phyloP scores from a whole-genome alignment of 1,140 invertebrate genomes.

The Whitmania pigra region DNA sequence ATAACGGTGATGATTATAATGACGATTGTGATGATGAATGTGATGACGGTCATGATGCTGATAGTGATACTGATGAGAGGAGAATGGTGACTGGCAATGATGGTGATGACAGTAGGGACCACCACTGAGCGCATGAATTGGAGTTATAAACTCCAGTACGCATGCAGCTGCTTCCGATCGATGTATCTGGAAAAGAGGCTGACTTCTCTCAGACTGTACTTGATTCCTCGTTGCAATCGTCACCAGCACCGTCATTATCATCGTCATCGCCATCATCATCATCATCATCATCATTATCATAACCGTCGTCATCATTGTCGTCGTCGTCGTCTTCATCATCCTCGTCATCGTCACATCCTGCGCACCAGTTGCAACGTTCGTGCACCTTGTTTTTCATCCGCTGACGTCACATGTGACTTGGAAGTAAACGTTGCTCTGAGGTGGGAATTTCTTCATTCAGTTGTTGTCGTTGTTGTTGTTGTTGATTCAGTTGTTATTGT shows the following conservation, averaged over 20 bases:
- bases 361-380: no score
- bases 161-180: no score
- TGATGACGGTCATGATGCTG: not conserved
- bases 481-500: no score
- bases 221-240: slow-evolving; percentile 19
- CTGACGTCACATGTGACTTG: slow-evolving; percentile 15
- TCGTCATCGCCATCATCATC: not conserved
- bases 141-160: no score
- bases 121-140: no score
- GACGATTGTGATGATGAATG: not conserved
- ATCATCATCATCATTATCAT: slow-evolving; percentile 26
- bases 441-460: not conserved
- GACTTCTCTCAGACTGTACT: no score
- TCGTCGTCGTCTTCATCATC: not conserved
- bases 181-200: no score
- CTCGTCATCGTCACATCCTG: not conserved
- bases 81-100: not conserved
- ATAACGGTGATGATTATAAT: not conserved
- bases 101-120: not conserved
- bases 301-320: slow-evolving; percentile 20
- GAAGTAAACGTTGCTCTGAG: slow-evolving; percentile 24
- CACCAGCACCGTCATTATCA: slow-evolving; percentile 20
- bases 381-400: not conserved
- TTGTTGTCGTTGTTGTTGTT: no score
- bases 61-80: not conserved